Base-by-base conservation (phyloP, 2,113 vertebrate genomes). In the Callithrix jacchus region DNA sequence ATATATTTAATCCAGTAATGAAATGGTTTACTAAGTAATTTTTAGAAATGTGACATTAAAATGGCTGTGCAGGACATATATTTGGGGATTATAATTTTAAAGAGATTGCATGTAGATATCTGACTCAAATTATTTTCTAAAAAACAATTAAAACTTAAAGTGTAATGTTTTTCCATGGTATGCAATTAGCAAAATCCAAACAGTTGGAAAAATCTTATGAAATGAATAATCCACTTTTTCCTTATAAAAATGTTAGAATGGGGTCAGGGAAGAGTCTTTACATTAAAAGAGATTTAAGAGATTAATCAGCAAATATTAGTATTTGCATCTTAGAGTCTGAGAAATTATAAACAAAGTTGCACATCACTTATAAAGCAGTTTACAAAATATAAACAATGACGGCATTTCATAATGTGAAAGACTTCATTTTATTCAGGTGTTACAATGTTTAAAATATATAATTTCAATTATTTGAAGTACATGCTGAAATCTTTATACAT, bases 71-170 rank as follows among this genome's bases (percentile, higher is more conserved):
- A 58, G 30, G 25, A 73, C 21, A 80, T 77, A 71, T n/a, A 52
- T 82, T 84, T 85, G 64, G 45, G 6, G 8, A 27, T 32, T 56
- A n/a, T 37, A 54, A 58, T 52, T 86, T 94, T 35, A 68, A 64
- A 64, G 61, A 32, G 71, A 91, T 80, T 54, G 2, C 5, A n/a
- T 52, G 35, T 35, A 66, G 49, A 87, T 35, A 71, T 27, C 32
- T 94, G 47, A 84, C 17, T 85, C 2, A 20, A 89, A 88, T 74
- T 84, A n/a, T 92, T 89, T 91, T 81, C n/a, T 68, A 88, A 37
- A 85, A 97, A 93, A 52, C 17, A 45, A 61, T 12, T 21, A 5
- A 87, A 86, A 88, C 45, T 49, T 92, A 40, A 84, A 88, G 76
- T 88, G 47, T 70, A 77, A 66, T 71, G 3, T 42, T 49, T 37